Evolutionary conservation across 2,113 vertebrate genomes (phyloP).

Genomic region (Brachyhypopomus occidentalis): DNA sequence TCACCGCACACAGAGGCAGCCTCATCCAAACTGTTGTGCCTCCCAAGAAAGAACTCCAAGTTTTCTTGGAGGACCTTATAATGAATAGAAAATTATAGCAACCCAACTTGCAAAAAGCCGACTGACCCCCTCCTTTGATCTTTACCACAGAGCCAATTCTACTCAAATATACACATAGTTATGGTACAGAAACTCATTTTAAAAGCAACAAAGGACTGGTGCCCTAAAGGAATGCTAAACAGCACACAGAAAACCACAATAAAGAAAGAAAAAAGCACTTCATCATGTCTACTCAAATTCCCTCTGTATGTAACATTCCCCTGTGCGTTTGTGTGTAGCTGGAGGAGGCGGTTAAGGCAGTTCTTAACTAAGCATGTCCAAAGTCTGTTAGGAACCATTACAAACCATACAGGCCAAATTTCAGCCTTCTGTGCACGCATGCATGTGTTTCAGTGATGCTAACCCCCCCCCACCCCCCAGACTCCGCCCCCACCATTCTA

Average conservation of each 20-base stretch:
- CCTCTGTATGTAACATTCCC: constrained; percentile 11
- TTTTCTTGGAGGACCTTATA: constrained; percentile 44
- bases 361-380: constrained; percentile 33
- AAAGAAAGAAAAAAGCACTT: constrained; percentile 16
- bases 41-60: constrained; percentile 49
- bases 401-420: constrained; percentile 41
- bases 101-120: constrained; percentile 48
- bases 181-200: background rate
- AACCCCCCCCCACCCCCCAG: background rate
- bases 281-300: constrained; percentile 33
- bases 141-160: constrained; percentile 15
- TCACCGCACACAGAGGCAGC: constrained; percentile 10
- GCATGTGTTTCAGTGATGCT: constrained; percentile 42
- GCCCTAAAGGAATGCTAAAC: background rate
- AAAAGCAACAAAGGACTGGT: background rate
- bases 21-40: constrained; percentile 21
- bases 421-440: constrained; percentile 43
- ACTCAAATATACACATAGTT: background rate
- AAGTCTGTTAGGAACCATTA: constrained; percentile 33
- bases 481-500: background rate
- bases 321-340: constrained; percentile 5
- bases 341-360: background rate
- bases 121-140: constrained; percentile 33
- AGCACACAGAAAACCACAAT: background rate
- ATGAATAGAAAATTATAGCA: constrained; percentile 47